phyloP scores from a whole-genome alignment of 2,113 vertebrate genomes.

The Desmodus rotundus region DNA sequence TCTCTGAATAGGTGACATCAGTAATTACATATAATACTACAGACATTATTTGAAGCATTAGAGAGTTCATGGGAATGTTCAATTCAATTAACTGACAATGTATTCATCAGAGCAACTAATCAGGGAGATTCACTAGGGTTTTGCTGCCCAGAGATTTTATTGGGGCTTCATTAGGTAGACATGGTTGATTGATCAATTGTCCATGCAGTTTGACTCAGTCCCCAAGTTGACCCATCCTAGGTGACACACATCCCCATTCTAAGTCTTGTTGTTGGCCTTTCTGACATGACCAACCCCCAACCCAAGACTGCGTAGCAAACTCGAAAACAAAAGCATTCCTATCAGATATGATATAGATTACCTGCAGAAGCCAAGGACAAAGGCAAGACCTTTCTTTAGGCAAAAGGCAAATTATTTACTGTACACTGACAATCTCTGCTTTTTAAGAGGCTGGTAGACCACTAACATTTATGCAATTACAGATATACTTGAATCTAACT shows the following conservation, averaged over 20 bases:
- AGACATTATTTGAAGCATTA: not conserved
- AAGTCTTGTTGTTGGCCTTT: not conserved
- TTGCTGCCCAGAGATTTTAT: not conserved
- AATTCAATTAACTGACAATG: not conserved
- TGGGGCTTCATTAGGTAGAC: not conserved
- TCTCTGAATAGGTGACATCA: not conserved
- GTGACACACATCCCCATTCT: not conserved
- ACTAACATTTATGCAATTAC: not conserved
- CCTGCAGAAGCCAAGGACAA: not conserved
- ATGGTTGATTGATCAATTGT: not conserved
- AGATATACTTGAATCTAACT: not conserved
- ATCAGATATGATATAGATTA: not conserved
- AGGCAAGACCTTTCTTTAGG: not conserved
- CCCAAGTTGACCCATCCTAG: not conserved
- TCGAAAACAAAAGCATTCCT: not conserved
- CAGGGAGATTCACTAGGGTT: not conserved
- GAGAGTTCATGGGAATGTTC: not conserved
- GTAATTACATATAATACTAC: not conserved
- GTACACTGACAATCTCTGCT: not conserved
- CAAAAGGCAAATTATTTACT: not conserved
- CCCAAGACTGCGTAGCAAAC: not conserved
- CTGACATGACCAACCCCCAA: not conserved
- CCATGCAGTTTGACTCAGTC: not conserved
- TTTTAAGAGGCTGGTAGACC: not conserved
- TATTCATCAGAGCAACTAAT: not conserved